Conservation (phyloP, 1,140 invertebrate species). For the Drosophila serrata region DNA sequence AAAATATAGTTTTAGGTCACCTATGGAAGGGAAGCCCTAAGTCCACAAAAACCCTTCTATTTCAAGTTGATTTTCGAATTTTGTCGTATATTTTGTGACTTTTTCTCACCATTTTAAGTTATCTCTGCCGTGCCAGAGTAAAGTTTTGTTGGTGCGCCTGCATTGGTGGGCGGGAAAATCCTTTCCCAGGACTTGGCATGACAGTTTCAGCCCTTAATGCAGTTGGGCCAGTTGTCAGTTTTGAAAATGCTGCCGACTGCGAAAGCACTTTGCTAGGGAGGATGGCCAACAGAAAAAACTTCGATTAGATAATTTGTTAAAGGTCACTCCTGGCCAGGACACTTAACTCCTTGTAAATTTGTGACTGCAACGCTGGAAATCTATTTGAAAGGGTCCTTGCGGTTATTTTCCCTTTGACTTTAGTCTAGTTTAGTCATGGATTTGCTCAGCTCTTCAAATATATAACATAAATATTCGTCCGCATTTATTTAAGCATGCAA, state of each 20-base stretch:
- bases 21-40: neutral
- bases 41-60: neutral
- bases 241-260: conserved; percentile 17
- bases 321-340: conserved; percentile 16
- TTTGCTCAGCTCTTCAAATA: conserved; percentile 12
- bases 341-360: conserved; percentile 18
- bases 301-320: conserved; percentile 56
- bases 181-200: conserved; percentile 3
- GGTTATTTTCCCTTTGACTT: conserved; percentile 16
- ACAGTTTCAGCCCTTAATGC: conserved; percentile 52
- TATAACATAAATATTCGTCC: conserved; percentile 25
- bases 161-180: neutral
- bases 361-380: conserved; percentile 1
- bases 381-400: neutral
- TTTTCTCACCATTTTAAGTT: conserved; percentile 56
- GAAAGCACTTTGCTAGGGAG: conserved; percentile 19
- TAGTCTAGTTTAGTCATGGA: conserved; percentile 30
- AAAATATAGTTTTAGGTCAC: neutral
- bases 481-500: conserved; percentile 66
- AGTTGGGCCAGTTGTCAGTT: conserved; percentile 48
- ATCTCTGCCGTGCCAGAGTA: conserved; percentile 39
- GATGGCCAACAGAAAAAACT: neutral
- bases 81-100: conserved; percentile 42
- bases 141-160: conserved; percentile 14
- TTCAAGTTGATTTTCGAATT: conserved; percentile 29